Conservation (phyloP, 2,113 vertebrate genomes). For the Alectura lathami region DNA sequence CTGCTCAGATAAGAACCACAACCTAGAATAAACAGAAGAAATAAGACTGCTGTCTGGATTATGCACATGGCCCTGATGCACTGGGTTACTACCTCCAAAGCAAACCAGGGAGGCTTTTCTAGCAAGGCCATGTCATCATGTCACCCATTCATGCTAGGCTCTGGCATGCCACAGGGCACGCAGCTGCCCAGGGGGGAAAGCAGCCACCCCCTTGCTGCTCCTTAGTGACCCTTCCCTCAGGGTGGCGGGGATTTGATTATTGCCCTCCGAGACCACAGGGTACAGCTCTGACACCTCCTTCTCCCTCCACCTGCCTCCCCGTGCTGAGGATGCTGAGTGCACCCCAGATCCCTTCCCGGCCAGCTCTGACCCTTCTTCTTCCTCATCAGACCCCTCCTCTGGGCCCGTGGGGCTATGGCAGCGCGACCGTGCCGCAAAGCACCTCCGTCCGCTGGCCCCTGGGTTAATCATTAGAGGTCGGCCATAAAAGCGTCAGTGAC, state of each 20-base stretch:
- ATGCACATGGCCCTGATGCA: neutral
- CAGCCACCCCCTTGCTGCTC: neutral
- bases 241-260: neutral
- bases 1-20: neutral
- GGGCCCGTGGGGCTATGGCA: rapidly evolving
- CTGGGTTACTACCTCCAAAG: neutral
- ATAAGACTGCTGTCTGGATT: neutral
- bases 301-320: neutral
- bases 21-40: neutral
- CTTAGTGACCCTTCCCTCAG: rapidly evolving
- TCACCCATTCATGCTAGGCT: neutral
- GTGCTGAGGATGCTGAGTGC: neutral
- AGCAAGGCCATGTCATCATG: neutral
- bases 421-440: rapidly evolving
- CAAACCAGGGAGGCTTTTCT: neutral
- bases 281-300: neutral
- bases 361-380: neutral
- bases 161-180: neutral
- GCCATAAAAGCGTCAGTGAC: constrained; percentile 74
- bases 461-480: constrained; percentile 75
- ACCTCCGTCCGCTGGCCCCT: neutral
- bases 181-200: neutral
- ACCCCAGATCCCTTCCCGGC: rapidly evolving
- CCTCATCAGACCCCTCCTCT: neutral
- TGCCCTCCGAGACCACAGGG: rapidly evolving